Base-by-base conservation (phyloP, 64 coral and sea anemone species). In the Montipora efflorescens region DNA sequence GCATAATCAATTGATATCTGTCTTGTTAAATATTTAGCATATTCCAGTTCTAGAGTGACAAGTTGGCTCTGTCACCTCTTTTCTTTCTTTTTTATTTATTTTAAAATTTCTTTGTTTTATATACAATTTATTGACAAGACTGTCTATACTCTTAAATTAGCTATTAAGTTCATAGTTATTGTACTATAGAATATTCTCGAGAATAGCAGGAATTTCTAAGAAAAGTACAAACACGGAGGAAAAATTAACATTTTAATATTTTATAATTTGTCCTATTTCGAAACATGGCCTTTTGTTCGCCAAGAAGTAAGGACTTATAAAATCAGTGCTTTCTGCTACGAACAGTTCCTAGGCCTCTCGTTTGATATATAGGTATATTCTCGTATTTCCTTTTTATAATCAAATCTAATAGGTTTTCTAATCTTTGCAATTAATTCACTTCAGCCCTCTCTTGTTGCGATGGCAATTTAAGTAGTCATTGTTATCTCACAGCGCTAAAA, bases 241-340 rank as follows among this genome's bases (percentile, higher is more conserved):
- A 57, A 57, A 86, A 86, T 86, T 86, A 71, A 71, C 82, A 86
- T 86, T 70, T 71, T 43, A 5, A 12, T 14, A 49, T 28, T 70
- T 71, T 43, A 5, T 5, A 5, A 49, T 28, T 51, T 86, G 16
- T 86, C 53, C 71, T 85, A 43, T 72, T 70, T 9, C 28, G 14
- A 72, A 86, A 72, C 66, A 50, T 71, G 3, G 46, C 46, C 44
- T 69, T 50, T 51, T 20, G 47, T 8, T 47, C 45, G 0, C 82
- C n/a, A n/a, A 22, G 47, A 9, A 49, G 9, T 11, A 72, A 23
- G 81, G 14, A 49, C 47, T 18, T 49, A 7, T 13, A 83, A 71
- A 71, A n/a, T 57, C 11, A 57, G 53, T 11, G 43, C 14, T 48
- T 47, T 3, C 43, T 67, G 11, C 36, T 82, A 61, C n/a, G 61